A percentile compares a stretch with the other conserved stretches of the same genome.
These are phyloP conservation scores for Pseudochromis fuscus DNA, from an alignment of 2,797 vertebrate genomes.

Conservation along the genomic window DNA sequence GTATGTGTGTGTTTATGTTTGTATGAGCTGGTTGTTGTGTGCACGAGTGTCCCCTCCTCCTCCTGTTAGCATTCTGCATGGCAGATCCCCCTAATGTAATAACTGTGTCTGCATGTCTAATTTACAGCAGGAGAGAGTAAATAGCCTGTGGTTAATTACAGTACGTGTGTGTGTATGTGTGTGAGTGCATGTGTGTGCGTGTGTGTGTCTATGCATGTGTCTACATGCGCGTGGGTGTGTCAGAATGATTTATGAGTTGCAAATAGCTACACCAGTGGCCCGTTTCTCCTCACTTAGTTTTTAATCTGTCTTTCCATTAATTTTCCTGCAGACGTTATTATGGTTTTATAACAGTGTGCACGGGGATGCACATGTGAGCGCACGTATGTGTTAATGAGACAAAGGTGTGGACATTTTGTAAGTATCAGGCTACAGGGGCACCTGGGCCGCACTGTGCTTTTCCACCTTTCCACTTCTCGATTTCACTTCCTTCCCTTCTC, in stretches of 20 bases:
- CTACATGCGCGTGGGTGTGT: slow-evolving; percentile 82
- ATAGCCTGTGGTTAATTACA: slow-evolving; percentile 93
- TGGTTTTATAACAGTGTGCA: slow-evolving; percentile 84
- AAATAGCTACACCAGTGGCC: slow-evolving; percentile 86
- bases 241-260: slow-evolving; percentile 87
- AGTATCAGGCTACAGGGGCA: slow-evolving; percentile 47
- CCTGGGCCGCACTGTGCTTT: slow-evolving; percentile 51
- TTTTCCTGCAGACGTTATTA: slow-evolving; percentile 85
- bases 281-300: slow-evolving; percentile 91
- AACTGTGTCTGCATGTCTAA: slow-evolving; percentile 96
- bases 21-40: slow-evolving; percentile 75
- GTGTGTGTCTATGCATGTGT: slow-evolving; percentile 69
- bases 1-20: slow-evolving; percentile 78
- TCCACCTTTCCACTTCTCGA: slow-evolving; percentile 13
- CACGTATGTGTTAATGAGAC: slow-evolving; percentile 74
- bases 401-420: slow-evolving; percentile 72
- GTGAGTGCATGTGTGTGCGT: slow-evolving; percentile 27
- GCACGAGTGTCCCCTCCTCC: slow-evolving; percentile 68
- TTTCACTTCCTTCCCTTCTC: slow-evolving; percentile 39
- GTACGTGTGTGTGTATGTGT: slow-evolving; percentile 68
- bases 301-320: slow-evolving; percentile 90
- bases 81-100: slow-evolving; percentile 88
- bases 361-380: slow-evolving; percentile 76
- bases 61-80: slow-evolving; percentile 86
- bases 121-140: slow-evolving; percentile 97